phyloP scores from a whole-genome alignment of 2,797 vertebrate species.

The Myotis myotis region DNA sequence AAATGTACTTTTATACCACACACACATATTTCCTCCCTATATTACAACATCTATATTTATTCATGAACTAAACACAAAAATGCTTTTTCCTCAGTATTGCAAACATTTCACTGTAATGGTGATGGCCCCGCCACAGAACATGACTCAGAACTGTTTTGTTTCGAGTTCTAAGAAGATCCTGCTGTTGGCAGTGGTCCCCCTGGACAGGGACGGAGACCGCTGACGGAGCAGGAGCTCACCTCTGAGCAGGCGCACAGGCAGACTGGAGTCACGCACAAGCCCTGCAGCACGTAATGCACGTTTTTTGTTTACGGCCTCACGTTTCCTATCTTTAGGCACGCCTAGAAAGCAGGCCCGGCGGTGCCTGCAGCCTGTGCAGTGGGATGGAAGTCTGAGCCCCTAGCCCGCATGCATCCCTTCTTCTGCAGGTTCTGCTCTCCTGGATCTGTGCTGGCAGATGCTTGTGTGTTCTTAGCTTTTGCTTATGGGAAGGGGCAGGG shows the following conservation, averaged over 20 bases:
- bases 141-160: neutral
- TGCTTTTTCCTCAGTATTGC: rapidly evolving
- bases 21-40: neutral
- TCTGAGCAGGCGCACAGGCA: neutral
- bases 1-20: neutral
- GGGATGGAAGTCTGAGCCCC: neutral
- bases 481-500: neutral
- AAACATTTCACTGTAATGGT: neutral
- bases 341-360: neutral
- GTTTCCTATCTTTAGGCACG: neutral
- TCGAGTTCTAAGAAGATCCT: neutral
- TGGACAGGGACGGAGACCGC: neutral
- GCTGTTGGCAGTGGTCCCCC: rapidly evolving
- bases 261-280: rapidly evolving
- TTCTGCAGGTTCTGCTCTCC: neutral
- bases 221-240: neutral
- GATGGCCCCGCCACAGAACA: neutral
- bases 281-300: rapidly evolving
- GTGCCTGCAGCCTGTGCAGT: rapidly evolving
- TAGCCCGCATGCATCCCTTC: too few species aligned
- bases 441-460: neutral
- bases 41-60: neutral
- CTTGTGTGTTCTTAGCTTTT: neutral
- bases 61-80: neutral
- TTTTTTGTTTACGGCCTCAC: rapidly evolving